Evolutionary conservation across 2,888 invertebrate genomes (phyloP).

Genomic region (Beris chalybata): DNA sequence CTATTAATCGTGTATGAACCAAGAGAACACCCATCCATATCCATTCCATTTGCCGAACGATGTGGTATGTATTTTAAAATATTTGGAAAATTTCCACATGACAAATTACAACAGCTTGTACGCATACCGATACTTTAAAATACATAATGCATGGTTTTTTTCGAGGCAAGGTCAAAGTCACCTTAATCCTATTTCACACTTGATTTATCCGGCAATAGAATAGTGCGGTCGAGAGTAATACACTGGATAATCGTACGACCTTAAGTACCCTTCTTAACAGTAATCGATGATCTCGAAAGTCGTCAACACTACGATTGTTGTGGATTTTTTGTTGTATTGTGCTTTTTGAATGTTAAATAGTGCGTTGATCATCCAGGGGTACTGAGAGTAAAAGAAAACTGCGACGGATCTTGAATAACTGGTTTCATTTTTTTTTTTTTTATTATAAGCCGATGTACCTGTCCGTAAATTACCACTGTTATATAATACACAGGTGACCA

Average conservation of each 20-base stretch:
- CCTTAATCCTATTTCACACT: neutral
- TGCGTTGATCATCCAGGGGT: constrained; percentile 10
- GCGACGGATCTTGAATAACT: constrained; percentile 34
- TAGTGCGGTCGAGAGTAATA: too few relatives aligned
- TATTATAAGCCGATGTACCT: constrained; percentile 9
- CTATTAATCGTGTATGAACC: too few relatives aligned
- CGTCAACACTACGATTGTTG: neutral
- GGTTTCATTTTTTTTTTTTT: constrained; percentile 23
- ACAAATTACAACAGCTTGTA: too few relatives aligned
- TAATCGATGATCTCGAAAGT: constrained; percentile 7
- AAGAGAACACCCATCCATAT: too few relatives aligned
- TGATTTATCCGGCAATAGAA: too few relatives aligned
- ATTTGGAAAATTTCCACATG: too few relatives aligned
- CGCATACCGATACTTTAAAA: too few relatives aligned
- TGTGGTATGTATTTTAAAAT: too few relatives aligned
- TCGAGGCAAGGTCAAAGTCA: constrained; percentile 24
- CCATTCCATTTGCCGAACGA: too few relatives aligned
- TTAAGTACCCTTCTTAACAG: constrained; percentile 13
- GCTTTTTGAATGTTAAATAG: constrained; percentile 28
- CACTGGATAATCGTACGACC: constrained; percentile 3
- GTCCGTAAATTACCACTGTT: constrained; percentile 30
- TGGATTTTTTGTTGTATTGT: neutral
- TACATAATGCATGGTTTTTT: too few relatives aligned
- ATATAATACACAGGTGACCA: constrained; percentile 32
- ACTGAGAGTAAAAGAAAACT: constrained; percentile 12